Conservation (phyloP, 2,113 vertebrate genomes). For the Ploceus nigricollis region DNA sequence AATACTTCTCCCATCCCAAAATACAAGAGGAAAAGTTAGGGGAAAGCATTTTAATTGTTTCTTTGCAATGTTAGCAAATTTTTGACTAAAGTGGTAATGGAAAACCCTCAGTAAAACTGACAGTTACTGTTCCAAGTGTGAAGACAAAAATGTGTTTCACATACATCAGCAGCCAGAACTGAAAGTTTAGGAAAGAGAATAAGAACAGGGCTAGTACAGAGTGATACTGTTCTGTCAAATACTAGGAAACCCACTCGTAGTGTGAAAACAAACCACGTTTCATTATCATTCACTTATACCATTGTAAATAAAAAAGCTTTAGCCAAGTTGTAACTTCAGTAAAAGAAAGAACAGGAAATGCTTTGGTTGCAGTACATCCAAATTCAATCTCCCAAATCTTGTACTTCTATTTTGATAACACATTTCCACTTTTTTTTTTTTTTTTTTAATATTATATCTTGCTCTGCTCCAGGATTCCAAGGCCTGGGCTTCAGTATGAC, state of each 20-base stretch:
- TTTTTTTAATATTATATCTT: not conserved
- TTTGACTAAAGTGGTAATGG: not conserved
- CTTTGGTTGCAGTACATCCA: not conserved
- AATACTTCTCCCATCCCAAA: fast-evolving
- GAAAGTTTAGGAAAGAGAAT: not conserved
- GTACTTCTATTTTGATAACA: not conserved
- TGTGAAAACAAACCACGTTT: not conserved
- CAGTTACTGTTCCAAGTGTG: not conserved
- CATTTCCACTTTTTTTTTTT: not conserved
- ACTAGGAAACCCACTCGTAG: not conserved
- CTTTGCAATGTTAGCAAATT: not conserved
- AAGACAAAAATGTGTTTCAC: not conserved
- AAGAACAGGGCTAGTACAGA: not conserved
- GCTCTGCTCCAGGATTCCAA: not conserved
- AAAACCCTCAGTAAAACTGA: not conserved
- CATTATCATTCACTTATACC: not conserved
- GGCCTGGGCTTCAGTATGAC: not conserved
- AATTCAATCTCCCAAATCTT: not conserved
- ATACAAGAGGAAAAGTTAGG: not conserved
- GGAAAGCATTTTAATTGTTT: not conserved
- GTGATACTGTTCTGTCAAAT: not conserved
- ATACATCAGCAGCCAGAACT: not conserved
- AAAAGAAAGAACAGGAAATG: not conserved
- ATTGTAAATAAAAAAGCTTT: not conserved
- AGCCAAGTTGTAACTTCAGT: not conserved